Evolutionary conservation across 23 tunicate genomes (phyloP).

Genomic region (Styela clava): DNA sequence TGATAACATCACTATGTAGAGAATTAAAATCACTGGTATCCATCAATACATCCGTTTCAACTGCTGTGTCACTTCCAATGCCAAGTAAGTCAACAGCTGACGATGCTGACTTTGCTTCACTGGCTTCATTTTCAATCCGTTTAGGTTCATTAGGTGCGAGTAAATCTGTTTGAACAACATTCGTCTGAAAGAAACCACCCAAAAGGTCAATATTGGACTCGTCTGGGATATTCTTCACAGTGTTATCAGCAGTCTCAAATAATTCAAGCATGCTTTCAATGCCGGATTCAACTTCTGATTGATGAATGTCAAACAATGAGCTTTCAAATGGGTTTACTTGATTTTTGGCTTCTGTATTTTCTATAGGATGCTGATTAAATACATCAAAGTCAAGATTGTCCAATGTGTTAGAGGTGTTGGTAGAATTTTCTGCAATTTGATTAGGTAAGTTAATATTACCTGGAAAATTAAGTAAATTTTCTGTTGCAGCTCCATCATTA

Average conservation of each 20-base stretch:
- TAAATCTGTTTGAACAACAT: not conserved
- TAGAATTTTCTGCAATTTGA: too few species aligned
- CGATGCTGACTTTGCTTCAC: not conserved
- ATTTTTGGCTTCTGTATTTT: not conserved
- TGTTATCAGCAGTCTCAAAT: not conserved
- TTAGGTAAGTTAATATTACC: too few species aligned
- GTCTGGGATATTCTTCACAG: not conserved
- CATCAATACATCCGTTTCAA: not conserved
- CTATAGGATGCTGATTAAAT: not conserved
- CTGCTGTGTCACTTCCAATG: not conserved
- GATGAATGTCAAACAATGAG: too few species aligned
- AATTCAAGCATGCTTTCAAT: not conserved
- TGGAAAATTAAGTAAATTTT: too few species aligned
- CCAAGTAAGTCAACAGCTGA: not conserved
- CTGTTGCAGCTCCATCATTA: too few species aligned
- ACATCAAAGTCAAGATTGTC: not conserved
- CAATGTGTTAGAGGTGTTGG: not conserved
- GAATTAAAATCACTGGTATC: not conserved
- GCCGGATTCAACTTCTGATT: not conserved
- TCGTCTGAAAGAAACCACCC: slow-evolving; percentile 9
- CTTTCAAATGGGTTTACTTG: not conserved
- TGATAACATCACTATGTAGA: too few species aligned
- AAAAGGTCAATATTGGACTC: slow-evolving; percentile 12
- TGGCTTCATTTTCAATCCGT: not conserved
- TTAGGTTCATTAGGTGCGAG: not conserved